A percentile compares a stretch with the other conserved stretches of the same genome.
These are phyloP conservation scores for Halcyon malimbica DNA, from an alignment of 2,113 vertebrate species.

Conservation along the genomic window DNA sequence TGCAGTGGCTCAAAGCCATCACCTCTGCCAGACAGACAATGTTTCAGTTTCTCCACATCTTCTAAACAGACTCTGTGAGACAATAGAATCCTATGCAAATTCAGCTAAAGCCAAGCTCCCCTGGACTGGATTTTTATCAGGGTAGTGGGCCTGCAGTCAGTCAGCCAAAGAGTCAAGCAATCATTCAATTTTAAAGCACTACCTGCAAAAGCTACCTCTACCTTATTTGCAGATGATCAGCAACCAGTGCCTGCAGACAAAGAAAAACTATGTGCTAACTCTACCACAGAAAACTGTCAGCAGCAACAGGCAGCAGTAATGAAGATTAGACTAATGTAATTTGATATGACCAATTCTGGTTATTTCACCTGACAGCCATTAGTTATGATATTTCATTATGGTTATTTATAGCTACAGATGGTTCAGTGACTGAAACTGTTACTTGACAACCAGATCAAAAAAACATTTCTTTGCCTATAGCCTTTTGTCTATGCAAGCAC, in stretches of 20 bases:
- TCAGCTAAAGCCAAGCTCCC: background rate
- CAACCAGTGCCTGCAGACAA: background rate
- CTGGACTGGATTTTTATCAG: background rate
- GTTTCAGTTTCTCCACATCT: background rate
- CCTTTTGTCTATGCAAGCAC: background rate
- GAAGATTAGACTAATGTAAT: background rate
- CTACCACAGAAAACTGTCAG: background rate
- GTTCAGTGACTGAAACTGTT: background rate
- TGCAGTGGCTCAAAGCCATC: background rate
- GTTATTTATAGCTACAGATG: background rate
- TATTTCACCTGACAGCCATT: background rate
- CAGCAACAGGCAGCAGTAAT: background rate
- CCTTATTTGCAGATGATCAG: background rate
- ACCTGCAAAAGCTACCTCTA: background rate
- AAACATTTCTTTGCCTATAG: fast-evolving
- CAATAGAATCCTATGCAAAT: background rate
- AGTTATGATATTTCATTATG: background rate
- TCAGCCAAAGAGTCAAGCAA: background rate
- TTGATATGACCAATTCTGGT: background rate
- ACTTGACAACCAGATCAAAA: background rate
- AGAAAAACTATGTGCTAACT: background rate
- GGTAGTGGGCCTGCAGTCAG: background rate
- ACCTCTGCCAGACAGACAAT: background rate
- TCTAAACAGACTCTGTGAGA: background rate
- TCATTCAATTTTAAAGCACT: background rate